Evolutionary conservation across 1,140 invertebrate species (phyloP), one percentile per base, ranked within the genome.

Genomic region (Probaryconus sp.): DNA sequence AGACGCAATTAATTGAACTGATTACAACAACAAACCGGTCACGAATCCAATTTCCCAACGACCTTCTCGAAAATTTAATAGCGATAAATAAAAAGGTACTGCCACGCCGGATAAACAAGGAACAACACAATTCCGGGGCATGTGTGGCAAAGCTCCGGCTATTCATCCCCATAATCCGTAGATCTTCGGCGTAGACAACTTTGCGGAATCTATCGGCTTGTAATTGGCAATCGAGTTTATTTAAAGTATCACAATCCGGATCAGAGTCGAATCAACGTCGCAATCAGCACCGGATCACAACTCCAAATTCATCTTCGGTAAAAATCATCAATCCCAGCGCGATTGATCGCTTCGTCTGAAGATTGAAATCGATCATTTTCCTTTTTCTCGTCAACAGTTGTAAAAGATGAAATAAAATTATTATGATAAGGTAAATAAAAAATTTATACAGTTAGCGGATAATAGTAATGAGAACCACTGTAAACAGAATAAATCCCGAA

Each of bases 171-270:
- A 69, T 69, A 69, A 69, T 69, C 65, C 43, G n/a, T 11, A 55
- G 53, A 60, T 69, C 64, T 68, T 67, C 63, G 30, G 50, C 7
- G 45, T 26, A 68, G 51, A 58, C 53, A 60, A 60, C 65, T 53
- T 37, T 45, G 37, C 38, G 37, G 30, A 45, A 60, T 60, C 55
- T 38, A 53, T 69, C 47, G 38, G 65, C 18, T 69, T 61, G 55
- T 69, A 69, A 69, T 69, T 69, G 65, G 55, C 55, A 69, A 69
- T 69, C 31, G 65, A 69, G 47, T 69, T 69, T n/a, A n/a, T n/a
- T n/a, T 69, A 53, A 69, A 69, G 65, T 69, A 69, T 53, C 40
- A 24, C 48, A 61, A 53, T 53, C 30, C 55, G 55, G 47, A 60
- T 69, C 35, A 33, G 55, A 42, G 38, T 10, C 38, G 47, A 69